Percentiles rank a stretch among this genome's conserved stretches.
Evolutionary conservation across 2,888 invertebrate genomes (phyloP).

Genomic region (Agrochola circellaris): DNA sequence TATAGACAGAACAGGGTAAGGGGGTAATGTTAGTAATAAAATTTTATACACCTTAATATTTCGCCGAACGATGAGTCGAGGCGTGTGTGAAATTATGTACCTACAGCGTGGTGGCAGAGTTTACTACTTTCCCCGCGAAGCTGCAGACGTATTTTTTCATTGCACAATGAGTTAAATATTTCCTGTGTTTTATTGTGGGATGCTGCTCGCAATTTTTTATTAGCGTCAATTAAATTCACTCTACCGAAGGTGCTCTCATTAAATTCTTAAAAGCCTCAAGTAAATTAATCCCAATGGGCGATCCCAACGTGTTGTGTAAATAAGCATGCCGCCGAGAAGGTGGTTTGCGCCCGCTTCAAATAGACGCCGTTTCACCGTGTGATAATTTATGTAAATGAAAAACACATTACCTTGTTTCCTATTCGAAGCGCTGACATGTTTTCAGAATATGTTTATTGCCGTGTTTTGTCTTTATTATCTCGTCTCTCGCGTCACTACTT

Average conservation of each 20-base stretch:
- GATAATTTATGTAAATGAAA: constrained; percentile 90
- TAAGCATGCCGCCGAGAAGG: constrained; percentile 77
- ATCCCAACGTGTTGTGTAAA: constrained; percentile 83
- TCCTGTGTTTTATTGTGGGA: constrained; percentile 47
- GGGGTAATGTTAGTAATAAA: constrained; percentile 88
- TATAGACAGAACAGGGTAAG: constrained; percentile 85
- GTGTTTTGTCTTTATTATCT: constrained; percentile 86
- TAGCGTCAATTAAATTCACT: constrained; percentile 61
- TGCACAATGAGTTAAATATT: constrained; percentile 62
- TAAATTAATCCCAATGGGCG: constrained; percentile 83
- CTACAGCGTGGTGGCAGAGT: constrained; percentile 78
- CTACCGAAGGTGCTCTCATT: constrained; percentile 59
- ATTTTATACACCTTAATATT: constrained; percentile 90
- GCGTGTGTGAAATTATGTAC: constrained; percentile 88
- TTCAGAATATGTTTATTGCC: constrained; percentile 84
- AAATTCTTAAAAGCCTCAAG: constrained; percentile 76
- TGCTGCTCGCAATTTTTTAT: constrained; percentile 55
- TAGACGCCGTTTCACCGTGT: constrained; percentile 80
- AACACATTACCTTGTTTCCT: constrained; percentile 87
- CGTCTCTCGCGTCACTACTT: constrained; percentile 81
- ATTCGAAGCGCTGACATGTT: constrained; percentile 83
- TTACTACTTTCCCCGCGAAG: constrained; percentile 78
- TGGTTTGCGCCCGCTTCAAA: constrained; percentile 71
- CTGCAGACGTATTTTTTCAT: constrained; percentile 70
- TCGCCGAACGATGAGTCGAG: constrained; percentile 88